These are phyloP conservation scores for Melangyna quadrimaculata DNA, from an alignment of 2,888 invertebrate species.

Conservation along the genomic window DNA sequence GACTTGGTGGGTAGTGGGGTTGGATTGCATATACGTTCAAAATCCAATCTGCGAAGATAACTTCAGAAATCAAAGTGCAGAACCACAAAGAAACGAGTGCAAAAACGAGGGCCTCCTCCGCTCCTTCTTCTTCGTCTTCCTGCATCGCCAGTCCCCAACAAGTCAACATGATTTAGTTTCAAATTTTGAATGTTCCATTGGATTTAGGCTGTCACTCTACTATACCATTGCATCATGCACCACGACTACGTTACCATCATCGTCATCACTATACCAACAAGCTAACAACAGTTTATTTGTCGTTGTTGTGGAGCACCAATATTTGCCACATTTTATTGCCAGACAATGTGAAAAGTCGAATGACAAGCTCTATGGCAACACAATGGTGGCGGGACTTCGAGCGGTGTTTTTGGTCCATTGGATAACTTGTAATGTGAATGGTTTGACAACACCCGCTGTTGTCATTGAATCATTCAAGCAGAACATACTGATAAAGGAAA, in stretches of 20 bases:
- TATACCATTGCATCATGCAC: neutral
- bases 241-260: neutral
- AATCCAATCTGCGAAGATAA: conserved; percentile 6
- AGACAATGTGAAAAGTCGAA: conserved; percentile 44
- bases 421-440: neutral
- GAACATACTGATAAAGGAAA: conserved; percentile 33
- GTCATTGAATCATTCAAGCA: conserved; percentile 33
- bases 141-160: neutral
- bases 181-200: conserved; percentile 17
- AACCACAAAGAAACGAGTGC: conserved; percentile 27
- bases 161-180: neutral
- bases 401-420: conserved; percentile 24
- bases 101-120: neutral
- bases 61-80: conserved; percentile 37
- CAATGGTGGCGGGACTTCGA: conserved; percentile 10
- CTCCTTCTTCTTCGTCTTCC: neutral
- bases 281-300: neutral
- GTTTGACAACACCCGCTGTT: neutral
- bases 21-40: conserved; percentile 11
- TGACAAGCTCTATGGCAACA: conserved; percentile 55
- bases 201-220: conserved; percentile 16
- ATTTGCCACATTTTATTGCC: conserved; percentile 36
- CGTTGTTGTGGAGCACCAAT: conserved; percentile 6
- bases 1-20: neutral
- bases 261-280: neutral